Conservation (phyloP, 2,113 vertebrate species). For the Poeciliopsis retropinna region DNA sequence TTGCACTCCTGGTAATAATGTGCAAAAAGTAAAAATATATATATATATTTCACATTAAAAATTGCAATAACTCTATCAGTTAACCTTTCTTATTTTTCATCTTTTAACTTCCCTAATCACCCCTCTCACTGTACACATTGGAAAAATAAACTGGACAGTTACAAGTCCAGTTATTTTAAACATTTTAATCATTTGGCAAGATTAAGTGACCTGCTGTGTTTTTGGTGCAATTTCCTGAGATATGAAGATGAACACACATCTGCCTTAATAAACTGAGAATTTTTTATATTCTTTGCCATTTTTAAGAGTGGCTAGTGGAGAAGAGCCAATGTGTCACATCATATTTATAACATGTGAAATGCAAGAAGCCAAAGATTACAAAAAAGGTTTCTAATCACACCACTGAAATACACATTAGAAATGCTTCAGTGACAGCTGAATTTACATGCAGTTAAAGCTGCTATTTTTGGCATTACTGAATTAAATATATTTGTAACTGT, state of each 20-base stretch:
- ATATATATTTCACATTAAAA: background rate
- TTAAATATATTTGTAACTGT: background rate
- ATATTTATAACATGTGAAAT: no score
- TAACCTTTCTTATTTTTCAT: background rate
- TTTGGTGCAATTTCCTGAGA: background rate
- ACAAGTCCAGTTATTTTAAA: background rate
- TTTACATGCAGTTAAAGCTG: background rate
- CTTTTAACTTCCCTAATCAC: background rate
- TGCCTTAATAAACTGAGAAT: no score
- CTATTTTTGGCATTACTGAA: background rate
- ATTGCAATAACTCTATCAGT: background rate
- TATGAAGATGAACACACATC: background rate
- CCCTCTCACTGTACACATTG: background rate
- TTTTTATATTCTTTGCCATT: no score
- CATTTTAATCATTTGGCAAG: background rate
- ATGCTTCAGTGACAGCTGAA: no score
- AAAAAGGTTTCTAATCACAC: no score
- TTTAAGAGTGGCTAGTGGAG: no score
- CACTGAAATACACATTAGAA: no score
- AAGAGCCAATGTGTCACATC: no score
- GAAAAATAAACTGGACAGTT: background rate
- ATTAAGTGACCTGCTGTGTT: background rate
- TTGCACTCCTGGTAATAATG: no score
- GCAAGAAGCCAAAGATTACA: no score
- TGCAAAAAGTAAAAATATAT: no score